A percentile compares a stretch with the other conserved stretches of the same genome.
These are phyloP conservation scores for Toxonevra muliebris DNA, from an alignment of 2,888 invertebrate species.

Conservation along the genomic window DNA sequence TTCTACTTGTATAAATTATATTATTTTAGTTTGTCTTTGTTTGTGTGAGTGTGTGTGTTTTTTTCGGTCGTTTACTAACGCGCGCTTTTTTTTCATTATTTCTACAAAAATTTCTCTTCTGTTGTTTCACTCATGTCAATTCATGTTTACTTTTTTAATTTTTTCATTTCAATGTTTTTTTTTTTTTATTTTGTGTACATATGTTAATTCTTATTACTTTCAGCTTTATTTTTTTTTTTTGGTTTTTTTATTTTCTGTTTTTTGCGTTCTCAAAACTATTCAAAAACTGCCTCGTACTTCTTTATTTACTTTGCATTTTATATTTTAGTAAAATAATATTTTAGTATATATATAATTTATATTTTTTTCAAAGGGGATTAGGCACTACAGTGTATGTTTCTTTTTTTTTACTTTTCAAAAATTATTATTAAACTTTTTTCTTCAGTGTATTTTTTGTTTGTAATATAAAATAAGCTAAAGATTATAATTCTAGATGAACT, in stretches of 20 bases:
- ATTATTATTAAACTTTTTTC: conserved; percentile 15
- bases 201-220: conserved; percentile 23
- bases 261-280: conserved; percentile 30
- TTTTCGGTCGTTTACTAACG: conserved; percentile 35
- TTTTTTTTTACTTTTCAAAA: conserved; percentile 34
- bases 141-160: conserved; percentile 34
- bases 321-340: conserved; percentile 38
- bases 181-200: conserved; percentile 33
- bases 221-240: conserved; percentile 34
- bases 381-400: conserved; percentile 60
- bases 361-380: conserved; percentile 54
- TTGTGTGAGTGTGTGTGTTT: conserved; percentile 32
- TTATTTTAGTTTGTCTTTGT: conserved; percentile 35
- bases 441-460: no score
- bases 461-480: no score
- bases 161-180: conserved; percentile 19
- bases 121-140: conserved; percentile 37
- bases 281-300: conserved; percentile 31
- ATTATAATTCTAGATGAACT: no score
- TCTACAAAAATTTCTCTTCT: conserved; percentile 13
- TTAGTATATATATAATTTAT: conserved; percentile 35
- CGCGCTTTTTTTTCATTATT: conserved; percentile 30
- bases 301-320: conserved; percentile 39
- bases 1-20: conserved; percentile 36
- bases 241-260: conserved; percentile 15